These are phyloP conservation scores for Calliopum simillimum DNA, from an alignment of 2,888 invertebrate genomes.

Conservation along the genomic window DNA sequence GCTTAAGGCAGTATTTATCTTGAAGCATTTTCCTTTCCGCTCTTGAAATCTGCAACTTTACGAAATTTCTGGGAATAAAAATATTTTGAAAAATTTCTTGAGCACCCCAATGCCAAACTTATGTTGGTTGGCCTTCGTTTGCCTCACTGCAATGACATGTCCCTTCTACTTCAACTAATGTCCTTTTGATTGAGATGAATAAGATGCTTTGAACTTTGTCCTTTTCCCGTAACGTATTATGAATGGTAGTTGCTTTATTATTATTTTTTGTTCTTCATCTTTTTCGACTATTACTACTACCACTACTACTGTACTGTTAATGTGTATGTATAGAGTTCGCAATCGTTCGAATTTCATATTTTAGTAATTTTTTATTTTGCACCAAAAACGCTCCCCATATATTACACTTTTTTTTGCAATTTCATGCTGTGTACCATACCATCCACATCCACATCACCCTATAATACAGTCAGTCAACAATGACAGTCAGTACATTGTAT, in stretches of 20 bases:
- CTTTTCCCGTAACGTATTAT: neutral
- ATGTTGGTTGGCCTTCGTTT: neutral
- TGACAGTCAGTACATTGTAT: too few relatives aligned
- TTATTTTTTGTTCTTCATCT: too few relatives aligned
- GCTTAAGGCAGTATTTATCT: too few relatives aligned
- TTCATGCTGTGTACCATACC: neutral
- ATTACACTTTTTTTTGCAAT: neutral
- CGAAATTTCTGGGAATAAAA: neutral
- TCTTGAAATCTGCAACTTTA: too few relatives aligned
- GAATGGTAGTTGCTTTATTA: neutral
- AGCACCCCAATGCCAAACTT: neutral
- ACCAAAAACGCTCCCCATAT: neutral
- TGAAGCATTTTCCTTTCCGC: too few relatives aligned
- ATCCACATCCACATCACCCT: neutral
- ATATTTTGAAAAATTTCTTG: neutral
- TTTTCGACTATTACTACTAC: too few relatives aligned
- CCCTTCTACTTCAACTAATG: neutral
- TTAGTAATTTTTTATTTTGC: slow-evolving; percentile 16
- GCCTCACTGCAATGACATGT: neutral
- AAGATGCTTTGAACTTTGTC: slow-evolving; percentile 15
- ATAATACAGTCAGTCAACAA: neutral
- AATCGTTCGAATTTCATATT: slow-evolving; percentile 29
- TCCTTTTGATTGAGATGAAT: slow-evolving; percentile 33
- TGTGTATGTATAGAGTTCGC: neutral
- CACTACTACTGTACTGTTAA: neutral